phyloP scores from a whole-genome alignment of 2,888 invertebrate species.

The Villa cingulata region DNA sequence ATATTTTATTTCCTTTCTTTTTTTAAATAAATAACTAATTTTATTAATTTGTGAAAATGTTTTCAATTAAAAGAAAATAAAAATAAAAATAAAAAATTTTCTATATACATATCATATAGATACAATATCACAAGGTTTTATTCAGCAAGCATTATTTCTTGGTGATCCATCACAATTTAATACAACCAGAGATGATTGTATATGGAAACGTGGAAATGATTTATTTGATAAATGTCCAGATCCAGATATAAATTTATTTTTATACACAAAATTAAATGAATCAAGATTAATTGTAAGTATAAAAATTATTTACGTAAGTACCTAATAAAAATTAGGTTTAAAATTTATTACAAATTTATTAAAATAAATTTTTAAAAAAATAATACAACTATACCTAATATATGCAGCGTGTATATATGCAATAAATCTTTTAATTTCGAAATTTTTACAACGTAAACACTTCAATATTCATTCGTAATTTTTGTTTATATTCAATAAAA shows the following conservation, averaged over 20 bases:
- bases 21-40: not conserved
- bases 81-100: not conserved
- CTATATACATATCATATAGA: no score
- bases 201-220: constrained; percentile 51
- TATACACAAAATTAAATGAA: constrained; percentile 46
- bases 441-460: no score
- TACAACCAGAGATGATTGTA: constrained; percentile 51
- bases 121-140: constrained; percentile 16
- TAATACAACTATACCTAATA: no score
- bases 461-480: no score
- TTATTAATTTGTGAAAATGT: no score
- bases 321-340: no score
- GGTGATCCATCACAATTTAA: constrained; percentile 46
- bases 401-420: no score
- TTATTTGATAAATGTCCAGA: constrained; percentile 54
- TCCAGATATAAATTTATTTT: constrained; percentile 48
- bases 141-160: constrained; percentile 42
- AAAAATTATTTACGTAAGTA: not conserved
- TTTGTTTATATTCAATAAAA: no score
- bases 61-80: not conserved
- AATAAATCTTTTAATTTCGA: no score
- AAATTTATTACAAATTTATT: no score
- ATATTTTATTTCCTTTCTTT: not conserved
- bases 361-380: no score
- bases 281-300: constrained; percentile 35